Base-by-base conservation (phyloP, 2,888 invertebrate species). In the Melinopterus prodromus region DNA sequence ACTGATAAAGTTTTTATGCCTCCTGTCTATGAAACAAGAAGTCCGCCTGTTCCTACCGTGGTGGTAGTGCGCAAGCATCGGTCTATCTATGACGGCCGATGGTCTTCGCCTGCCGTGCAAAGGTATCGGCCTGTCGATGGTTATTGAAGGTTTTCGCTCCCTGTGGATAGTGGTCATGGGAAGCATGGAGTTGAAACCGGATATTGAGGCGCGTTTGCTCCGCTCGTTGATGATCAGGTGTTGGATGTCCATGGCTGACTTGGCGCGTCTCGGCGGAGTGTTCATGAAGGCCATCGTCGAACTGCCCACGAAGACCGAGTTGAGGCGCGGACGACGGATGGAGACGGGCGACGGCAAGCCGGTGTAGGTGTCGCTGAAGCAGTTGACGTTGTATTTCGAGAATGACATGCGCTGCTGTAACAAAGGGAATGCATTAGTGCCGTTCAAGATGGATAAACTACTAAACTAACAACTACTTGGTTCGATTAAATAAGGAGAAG, bases 271-370 rank as follows among this genome's bases (percentile, higher is more conserved):
- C 0, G 95, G 95, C 0, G 95, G 95, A 0, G 94, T 93, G 82
- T 94, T 92, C 79, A 95, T 90, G 77, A 94, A 92, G 88, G 92
- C 92, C 83, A 92, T 92, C 0, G 92, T 91, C 84, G 93, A 91
- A 83, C 93, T 92, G 91, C 80, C 95, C 94, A 96, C 96, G 90
- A 97, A 97, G 15, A 97, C 96, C 4, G 97, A 97, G 90, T 97
- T 97, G 90, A 96, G 94, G 12, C 95, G 90, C 0, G 92, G 93
- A 16, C 94, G 72, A 12, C 79, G 79, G 15, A 79, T 35, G 12
- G 77, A 77, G 7, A 77, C 77, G 81, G 88, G 89, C 81, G 88
- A 90, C 83, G 87, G 88, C 83, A 87, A 87, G 70, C 87, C 89
- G 80, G 89, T 86, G 84, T 86, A 90, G 16, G 86, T 88, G 83